Conservation (phyloP, 2,888 invertebrate species). For the Rhagonycha lutea region DNA sequence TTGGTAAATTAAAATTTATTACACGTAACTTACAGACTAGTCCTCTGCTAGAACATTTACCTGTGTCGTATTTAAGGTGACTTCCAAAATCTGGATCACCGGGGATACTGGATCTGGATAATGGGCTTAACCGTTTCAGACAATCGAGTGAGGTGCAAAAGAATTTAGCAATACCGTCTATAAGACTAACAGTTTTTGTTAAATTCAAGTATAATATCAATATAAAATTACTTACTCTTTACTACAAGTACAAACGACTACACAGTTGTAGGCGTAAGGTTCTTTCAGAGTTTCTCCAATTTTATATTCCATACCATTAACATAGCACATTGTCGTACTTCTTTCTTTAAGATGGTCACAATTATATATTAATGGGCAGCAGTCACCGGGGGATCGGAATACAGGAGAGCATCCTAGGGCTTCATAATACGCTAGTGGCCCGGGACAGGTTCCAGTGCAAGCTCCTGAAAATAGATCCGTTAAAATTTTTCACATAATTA, state of each 20-base stretch:
- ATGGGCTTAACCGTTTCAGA: constrained; percentile 15
- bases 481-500: background rate
- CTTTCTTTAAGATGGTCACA: constrained; percentile 6
- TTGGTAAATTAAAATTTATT: no score
- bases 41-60: background rate
- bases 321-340: constrained; percentile 19
- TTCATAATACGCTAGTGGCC: background rate
- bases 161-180: constrained; percentile 24
- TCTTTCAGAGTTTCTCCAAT: constrained; percentile 11
- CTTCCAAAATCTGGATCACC: background rate
- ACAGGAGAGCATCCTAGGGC: constrained; percentile 25
- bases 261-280: constrained; percentile 24
- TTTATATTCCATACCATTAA: constrained; percentile 27
- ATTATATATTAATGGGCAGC: constrained; percentile 31
- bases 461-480: background rate
- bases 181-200: background rate
- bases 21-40: background rate
- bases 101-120: no score
- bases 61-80: background rate
- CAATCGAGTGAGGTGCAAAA: constrained; percentile 37
- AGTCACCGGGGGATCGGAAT: constrained; percentile 16
- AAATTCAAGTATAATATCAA: background rate
- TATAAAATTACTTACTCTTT: background rate
- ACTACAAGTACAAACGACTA: constrained; percentile 25
- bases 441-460: background rate